Percentiles rank a stretch among this genome's conserved stretches.
These are phyloP conservation scores for Acanthornis magna DNA, from an alignment of 2,797 vertebrate species.

Conservation along the genomic window DNA sequence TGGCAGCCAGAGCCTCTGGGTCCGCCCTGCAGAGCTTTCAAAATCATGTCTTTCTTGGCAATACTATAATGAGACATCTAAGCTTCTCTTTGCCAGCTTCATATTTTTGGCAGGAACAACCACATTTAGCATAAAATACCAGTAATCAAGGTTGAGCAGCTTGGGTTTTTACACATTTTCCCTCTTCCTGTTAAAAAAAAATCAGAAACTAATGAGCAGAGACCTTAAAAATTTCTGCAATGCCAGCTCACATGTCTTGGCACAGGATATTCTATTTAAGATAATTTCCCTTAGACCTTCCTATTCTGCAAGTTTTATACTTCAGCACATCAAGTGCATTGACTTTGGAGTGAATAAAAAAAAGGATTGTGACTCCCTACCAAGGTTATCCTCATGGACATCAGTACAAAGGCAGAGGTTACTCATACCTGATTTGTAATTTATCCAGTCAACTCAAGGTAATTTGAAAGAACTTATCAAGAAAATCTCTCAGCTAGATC, in stretches of 20 bases:
- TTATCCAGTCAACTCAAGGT: background rate
- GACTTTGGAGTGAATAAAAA: background rate
- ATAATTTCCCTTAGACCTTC: background rate
- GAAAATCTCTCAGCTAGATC: background rate
- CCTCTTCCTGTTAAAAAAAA: background rate
- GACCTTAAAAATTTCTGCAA: background rate
- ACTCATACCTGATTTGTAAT: background rate
- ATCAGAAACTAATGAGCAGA: background rate
- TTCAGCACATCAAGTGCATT: background rate
- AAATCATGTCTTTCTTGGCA: constrained; percentile 37
- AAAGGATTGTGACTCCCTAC: background rate
- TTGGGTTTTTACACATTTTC: background rate
- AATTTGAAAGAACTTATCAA: background rate
- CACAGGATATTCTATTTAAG: background rate
- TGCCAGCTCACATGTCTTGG: background rate
- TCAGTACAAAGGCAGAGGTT: background rate
- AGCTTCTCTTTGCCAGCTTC: constrained; percentile 12
- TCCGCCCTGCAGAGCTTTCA: background rate
- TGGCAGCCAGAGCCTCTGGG: constrained; percentile 15
- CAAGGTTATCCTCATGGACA: background rate
- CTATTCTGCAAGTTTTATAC: background rate
- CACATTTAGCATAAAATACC: constrained; percentile 26
- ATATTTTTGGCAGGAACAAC: constrained; percentile 32
- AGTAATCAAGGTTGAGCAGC: constrained; percentile 32
- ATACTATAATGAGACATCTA: constrained; percentile 15